phyloP scores from a whole-genome alignment of 2,797 vertebrate species.

The Limosa lapponica region DNA sequence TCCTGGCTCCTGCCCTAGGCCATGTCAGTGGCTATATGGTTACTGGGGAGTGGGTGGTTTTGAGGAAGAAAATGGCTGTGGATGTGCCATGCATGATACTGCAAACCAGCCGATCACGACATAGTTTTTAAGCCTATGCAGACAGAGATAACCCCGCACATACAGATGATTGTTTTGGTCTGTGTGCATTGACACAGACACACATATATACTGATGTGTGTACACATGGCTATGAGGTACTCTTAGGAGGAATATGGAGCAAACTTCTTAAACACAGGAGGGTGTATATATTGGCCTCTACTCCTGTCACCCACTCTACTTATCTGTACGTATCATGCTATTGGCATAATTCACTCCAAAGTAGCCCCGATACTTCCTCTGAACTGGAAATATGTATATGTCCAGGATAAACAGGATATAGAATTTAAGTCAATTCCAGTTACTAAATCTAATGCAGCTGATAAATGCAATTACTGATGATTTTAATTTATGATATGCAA shows the following conservation, averaged over 20 bases:
- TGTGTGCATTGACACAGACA: not conserved
- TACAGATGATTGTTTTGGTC: not conserved
- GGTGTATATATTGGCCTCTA: not conserved
- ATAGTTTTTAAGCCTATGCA: not conserved
- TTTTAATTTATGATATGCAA: not conserved
- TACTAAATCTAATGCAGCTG: not conserved
- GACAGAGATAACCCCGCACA: not conserved
- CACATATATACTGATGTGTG: accelerated
- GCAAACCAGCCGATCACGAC: accelerated
- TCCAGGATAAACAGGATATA: not conserved
- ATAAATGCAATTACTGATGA: not conserved
- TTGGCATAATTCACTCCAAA: not conserved
- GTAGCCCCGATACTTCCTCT: not conserved
- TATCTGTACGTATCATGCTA: not conserved
- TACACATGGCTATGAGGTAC: not conserved
- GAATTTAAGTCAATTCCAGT: not conserved
- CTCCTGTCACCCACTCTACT: not conserved
- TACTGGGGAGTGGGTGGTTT: not conserved
- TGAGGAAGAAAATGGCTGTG: not conserved
- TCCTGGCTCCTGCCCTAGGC: not conserved
- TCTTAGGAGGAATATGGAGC: not conserved
- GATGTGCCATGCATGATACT: not conserved
- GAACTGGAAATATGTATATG: not conserved
- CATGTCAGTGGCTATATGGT: not conserved
- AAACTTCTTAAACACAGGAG: not conserved